These are phyloP conservation scores for Morpho achilles DNA, from an alignment of 2,888 invertebrate species.

Conservation along the genomic window DNA sequence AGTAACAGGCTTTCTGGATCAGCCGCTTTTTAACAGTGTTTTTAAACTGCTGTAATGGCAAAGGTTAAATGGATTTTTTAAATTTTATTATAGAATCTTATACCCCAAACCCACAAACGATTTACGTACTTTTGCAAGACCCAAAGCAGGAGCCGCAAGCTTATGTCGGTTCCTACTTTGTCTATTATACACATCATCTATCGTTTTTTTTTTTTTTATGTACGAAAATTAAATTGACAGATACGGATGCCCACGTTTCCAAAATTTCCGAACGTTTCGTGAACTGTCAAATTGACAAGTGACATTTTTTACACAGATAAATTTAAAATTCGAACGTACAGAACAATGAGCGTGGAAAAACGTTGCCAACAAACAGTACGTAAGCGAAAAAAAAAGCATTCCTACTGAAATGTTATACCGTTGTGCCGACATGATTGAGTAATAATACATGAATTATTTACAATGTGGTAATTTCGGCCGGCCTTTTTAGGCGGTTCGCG, in stretches of 20 bases:
- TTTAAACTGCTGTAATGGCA: no score
- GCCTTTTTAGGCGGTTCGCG: constrained; percentile 56
- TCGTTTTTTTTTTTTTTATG: background rate
- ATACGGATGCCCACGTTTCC: background rate
- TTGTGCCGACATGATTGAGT: constrained; percentile 66
- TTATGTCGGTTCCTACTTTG: no score
- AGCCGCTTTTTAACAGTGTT: no score
- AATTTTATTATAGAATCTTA: background rate
- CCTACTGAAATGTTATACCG: constrained; percentile 55
- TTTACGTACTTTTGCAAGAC: no score
- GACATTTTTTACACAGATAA: constrained; percentile 3
- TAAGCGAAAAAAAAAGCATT: constrained; percentile 36
- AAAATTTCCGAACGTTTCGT: constrained; percentile 10
- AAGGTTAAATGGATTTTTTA: no score
- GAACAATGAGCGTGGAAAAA: constrained; percentile 59
- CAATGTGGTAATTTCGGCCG: constrained; percentile 63
- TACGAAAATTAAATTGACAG: background rate
- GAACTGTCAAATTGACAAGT: constrained; percentile 15
- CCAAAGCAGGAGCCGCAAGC: no score
- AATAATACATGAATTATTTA: constrained; percentile 76
- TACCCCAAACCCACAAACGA: no score
- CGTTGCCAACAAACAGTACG: constrained; percentile 39
- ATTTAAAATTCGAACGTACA: constrained; percentile 39
- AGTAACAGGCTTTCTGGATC: no score
- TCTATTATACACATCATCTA: no score